Conservation (phyloP, 2,797 vertebrate species). For the Pseudochirops cupreus region DNA sequence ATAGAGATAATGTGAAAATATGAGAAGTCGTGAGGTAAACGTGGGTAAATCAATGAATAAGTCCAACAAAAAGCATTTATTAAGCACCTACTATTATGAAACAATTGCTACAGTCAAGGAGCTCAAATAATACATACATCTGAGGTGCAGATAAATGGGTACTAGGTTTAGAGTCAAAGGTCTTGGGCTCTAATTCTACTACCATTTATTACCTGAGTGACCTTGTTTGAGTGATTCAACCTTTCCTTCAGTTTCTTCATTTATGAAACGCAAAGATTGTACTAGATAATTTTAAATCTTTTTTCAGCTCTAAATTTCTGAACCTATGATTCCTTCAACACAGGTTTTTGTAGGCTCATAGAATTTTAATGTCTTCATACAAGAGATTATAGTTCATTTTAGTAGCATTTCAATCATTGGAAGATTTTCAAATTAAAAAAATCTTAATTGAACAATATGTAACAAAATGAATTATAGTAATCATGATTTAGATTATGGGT, state of each 20-base stretch:
- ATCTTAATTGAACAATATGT: not conserved
- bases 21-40: not conserved
- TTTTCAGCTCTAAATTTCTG: not conserved
- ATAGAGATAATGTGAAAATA: not conserved
- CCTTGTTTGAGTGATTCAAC: not conserved
- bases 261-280: not conserved
- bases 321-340: not conserved
- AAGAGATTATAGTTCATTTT: not conserved
- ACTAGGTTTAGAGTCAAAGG: not conserved
- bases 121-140: not conserved
- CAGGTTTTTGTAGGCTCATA: not conserved
- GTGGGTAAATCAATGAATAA: not conserved
- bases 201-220: not conserved
- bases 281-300: too few species aligned
- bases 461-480: not conserved
- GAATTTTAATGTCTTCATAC: not conserved
- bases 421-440: not conserved
- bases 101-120: not conserved
- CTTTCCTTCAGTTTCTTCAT: not conserved
- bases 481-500: not conserved
- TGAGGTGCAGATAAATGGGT: not conserved
- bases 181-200: not conserved
- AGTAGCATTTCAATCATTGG: not conserved
- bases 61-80: not conserved
- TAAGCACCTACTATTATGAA: not conserved